phyloP scores from a whole-genome alignment of 2,797 vertebrate species.

The Prunella strophiata region DNA sequence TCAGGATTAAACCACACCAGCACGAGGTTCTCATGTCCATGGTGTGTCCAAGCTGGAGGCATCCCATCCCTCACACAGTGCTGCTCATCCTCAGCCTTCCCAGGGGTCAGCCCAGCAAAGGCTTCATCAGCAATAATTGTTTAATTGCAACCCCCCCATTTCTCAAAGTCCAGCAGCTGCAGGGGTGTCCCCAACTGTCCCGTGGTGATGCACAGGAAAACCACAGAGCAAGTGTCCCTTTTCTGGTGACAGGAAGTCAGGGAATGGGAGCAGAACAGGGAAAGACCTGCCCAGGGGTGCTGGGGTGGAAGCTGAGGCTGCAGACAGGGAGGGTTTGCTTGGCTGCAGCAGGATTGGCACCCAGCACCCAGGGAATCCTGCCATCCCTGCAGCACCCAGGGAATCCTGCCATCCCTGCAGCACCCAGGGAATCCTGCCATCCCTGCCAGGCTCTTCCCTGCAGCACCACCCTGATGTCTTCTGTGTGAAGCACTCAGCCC shows the following conservation, averaged over 20 bases:
- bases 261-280: not conserved
- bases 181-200: not conserved
- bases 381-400: not conserved
- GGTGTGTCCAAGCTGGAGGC: not conserved
- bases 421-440: not conserved
- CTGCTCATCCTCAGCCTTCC: not conserved
- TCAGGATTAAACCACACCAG: constrained; percentile 15
- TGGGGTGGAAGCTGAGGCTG: not conserved
- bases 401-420: not conserved
- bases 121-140: not conserved
- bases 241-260: not conserved
- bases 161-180: not conserved
- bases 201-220: not conserved
- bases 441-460: not conserved
- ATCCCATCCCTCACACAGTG: not conserved
- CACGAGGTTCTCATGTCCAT: not conserved
- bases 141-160: not conserved
- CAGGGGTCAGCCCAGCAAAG: not conserved
- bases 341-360: not conserved
- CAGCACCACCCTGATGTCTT: not conserved
- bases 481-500: not conserved
- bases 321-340: not conserved
- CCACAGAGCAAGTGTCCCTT: not conserved
- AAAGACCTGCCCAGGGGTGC: not conserved
- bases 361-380: not conserved